Conservation (phyloP, 2,797 vertebrate genomes). For the Lemur catta region DNA sequence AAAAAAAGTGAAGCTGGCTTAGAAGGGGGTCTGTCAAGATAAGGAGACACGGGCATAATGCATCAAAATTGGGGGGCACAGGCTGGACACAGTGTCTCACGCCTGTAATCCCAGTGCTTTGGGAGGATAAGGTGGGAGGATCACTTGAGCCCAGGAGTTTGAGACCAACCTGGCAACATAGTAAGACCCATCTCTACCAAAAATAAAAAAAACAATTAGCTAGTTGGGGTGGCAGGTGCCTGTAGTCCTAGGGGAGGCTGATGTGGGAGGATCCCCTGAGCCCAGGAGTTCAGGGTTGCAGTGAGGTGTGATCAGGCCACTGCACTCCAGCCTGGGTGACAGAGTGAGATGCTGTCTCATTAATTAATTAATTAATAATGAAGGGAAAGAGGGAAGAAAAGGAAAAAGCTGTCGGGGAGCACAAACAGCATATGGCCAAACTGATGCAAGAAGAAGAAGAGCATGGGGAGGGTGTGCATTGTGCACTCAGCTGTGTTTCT, state of each 20-base stretch:
- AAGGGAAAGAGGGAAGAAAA: not conserved
- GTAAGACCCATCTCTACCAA: not conserved
- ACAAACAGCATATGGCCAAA: not conserved
- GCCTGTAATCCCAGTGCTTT: not conserved
- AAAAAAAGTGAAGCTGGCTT: not conserved
- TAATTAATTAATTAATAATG: too few species aligned
- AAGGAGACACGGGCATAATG: not conserved
- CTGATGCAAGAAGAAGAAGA: not conserved
- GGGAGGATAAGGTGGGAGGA: not conserved
- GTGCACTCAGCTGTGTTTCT: not conserved
- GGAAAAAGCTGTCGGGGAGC: not conserved
- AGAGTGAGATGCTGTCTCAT: not conserved
- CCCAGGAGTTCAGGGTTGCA: not conserved
- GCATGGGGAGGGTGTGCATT: not conserved
- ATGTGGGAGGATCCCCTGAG: not conserved
- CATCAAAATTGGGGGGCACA: not conserved
- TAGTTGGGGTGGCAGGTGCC: not conserved
- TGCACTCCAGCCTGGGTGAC: not conserved
- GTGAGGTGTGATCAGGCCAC: not conserved
- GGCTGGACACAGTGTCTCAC: not conserved
- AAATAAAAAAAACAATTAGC: not conserved
- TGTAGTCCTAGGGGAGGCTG: not conserved
- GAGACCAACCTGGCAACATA: not conserved
- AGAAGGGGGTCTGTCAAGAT: not conserved
- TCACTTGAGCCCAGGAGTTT: not conserved